These are phyloP conservation scores for Nebria brevicollis DNA, from an alignment of 2,888 invertebrate genomes.

Conservation along the genomic window DNA sequence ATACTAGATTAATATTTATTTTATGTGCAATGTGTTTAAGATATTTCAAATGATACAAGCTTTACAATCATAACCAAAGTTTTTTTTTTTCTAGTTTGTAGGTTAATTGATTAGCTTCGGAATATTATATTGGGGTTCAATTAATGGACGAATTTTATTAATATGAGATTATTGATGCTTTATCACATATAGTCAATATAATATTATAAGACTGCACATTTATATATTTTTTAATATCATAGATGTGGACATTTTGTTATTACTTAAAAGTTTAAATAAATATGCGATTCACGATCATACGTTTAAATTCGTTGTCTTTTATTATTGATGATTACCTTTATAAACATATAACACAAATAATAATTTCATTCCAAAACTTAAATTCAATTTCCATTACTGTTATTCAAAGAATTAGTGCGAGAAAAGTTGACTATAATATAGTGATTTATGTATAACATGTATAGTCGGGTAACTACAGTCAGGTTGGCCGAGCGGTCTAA, in stretches of 20 bases:
- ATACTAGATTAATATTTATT: constrained; percentile 24
- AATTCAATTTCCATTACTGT: too few relatives aligned
- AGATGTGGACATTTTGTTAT: constrained; percentile 21
- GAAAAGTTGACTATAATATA: background rate
- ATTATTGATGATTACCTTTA: background rate
- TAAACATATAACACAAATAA: too few relatives aligned
- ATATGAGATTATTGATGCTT: constrained; percentile 21
- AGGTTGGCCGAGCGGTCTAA: constrained; percentile 78
- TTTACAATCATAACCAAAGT: background rate
- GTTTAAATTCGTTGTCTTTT: constrained; percentile 19
- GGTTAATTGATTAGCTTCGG: background rate
- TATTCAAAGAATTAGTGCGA: background rate
- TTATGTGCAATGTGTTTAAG: background rate
- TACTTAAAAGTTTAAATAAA: constrained; percentile 11
- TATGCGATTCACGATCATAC: background rate
- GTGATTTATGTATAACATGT: background rate
- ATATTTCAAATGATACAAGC: background rate
- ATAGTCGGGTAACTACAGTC: constrained; percentile 56
- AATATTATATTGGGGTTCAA: background rate
- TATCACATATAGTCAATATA: constrained; percentile 26
- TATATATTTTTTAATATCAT: constrained; percentile 35
- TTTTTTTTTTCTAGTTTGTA: background rate
- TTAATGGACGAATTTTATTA: background rate
- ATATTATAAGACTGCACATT: constrained; percentile 31
- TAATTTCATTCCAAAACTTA: too few relatives aligned